These are phyloP conservation scores for Cerceris ruficornis DNA, from an alignment of 2,888 invertebrate species.

Conservation along the genomic window DNA sequence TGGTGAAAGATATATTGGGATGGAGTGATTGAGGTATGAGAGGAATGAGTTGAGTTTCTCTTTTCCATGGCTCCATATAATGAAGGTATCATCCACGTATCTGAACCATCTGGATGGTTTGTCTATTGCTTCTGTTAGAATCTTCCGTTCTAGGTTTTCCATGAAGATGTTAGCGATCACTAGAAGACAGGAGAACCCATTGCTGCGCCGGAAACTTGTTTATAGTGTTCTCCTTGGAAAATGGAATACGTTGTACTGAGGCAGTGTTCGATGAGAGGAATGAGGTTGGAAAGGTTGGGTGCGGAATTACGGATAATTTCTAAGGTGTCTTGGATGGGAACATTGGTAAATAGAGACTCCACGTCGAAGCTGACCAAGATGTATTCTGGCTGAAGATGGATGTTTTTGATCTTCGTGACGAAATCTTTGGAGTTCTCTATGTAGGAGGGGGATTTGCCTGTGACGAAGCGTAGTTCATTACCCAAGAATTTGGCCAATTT, in stretches of 20 bases:
- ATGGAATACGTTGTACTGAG: background rate
- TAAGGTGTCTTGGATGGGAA: slow-evolving; percentile 13
- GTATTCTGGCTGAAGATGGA: background rate
- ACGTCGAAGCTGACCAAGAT: slow-evolving; percentile 25
- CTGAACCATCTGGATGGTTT: too few relatives aligned
- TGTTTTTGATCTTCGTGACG: slow-evolving; percentile 10
- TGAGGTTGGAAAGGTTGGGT: background rate
- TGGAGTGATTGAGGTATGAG: background rate
- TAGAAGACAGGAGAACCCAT: slow-evolving; percentile 49
- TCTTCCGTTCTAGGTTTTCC: too few relatives aligned
- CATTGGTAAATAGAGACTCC: background rate
- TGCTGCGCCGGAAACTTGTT: slow-evolving; percentile 38
- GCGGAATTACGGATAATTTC: slow-evolving; percentile 7
- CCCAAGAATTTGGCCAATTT: background rate
- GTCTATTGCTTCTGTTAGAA: too few relatives aligned
- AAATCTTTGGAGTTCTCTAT: slow-evolving; percentile 18
- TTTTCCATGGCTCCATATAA: too few relatives aligned
- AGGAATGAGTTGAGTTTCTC: too few relatives aligned
- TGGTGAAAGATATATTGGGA: background rate
- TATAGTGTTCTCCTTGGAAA: slow-evolving; percentile 1
- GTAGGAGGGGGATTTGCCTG: background rate
- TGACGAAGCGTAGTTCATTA: background rate
- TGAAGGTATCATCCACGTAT: too few relatives aligned
- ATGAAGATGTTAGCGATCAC: too few relatives aligned
- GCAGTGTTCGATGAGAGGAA: slow-evolving; percentile 8